Conservation (phyloP, 1,140 invertebrate species). For the Cyphomyrmex costatus region DNA sequence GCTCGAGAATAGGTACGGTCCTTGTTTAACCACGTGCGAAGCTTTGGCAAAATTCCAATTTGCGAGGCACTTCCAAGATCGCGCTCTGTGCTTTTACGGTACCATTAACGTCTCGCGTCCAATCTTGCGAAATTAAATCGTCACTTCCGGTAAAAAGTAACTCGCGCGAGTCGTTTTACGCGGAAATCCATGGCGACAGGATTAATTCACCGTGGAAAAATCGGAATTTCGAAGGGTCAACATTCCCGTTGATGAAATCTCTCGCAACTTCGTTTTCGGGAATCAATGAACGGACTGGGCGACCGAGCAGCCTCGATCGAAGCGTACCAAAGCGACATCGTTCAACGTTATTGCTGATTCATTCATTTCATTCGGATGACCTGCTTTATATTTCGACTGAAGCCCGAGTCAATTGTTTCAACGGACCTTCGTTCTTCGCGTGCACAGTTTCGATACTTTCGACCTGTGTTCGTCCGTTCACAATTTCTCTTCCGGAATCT, state of each 20-base stretch:
- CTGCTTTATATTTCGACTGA: constrained; percentile 56
- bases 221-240: constrained; percentile 19
- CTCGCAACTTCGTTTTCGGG: neutral
- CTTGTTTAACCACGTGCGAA: neutral
- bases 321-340: constrained; percentile 24
- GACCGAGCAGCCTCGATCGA: constrained; percentile 39
- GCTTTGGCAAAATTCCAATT: constrained; percentile 20
- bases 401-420: constrained; percentile 72
- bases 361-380: constrained; percentile 63
- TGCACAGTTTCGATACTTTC: constrained; percentile 45
- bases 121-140: neutral
- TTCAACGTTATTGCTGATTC: constrained; percentile 22
- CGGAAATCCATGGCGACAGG: neutral
- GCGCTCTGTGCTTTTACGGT: neutral
- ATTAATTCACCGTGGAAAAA: constrained; percentile 12
- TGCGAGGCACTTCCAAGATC: neutral
- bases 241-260: constrained; percentile 8
- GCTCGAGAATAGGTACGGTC: neutral
- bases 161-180: too few species aligned
- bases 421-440: constrained; percentile 44
- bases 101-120: neutral
- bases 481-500: constrained; percentile 21
- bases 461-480: neutral
- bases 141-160: neutral
- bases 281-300: neutral